A percentile compares a stretch with the other conserved stretches of the same genome.
Evolutionary conservation across 2,113 vertebrate species (phyloP).

Genomic region (Scartelaos histophorus): DNA sequence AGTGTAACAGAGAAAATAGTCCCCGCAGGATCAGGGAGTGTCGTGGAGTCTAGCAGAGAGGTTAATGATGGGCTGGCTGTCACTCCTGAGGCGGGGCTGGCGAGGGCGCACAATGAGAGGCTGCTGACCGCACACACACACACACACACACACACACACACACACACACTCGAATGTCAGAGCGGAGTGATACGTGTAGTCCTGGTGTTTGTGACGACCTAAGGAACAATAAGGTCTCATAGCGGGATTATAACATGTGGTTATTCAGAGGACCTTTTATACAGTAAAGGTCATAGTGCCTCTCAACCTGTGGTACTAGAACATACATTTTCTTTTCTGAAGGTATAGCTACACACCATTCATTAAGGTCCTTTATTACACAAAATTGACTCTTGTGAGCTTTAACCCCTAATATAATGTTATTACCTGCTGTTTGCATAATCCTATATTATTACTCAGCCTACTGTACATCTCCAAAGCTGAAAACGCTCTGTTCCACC

Average conservation of each 20-base stretch:
- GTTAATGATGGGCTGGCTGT: conserved; percentile 71
- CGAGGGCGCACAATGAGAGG: conserved; percentile 41
- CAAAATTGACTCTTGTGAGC: no score
- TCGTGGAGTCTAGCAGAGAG: conserved; percentile 55
- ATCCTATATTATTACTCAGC: no score
- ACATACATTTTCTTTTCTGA: no score
- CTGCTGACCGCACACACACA: conserved; percentile 50
- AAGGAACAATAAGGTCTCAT: conserved; percentile 65
- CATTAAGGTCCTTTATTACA: no score
- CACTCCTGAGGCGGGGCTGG: conserved; percentile 50
- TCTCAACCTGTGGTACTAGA: not conserved
- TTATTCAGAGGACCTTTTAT: conserved; percentile 41
- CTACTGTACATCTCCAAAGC: no score
- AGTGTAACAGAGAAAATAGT: conserved; percentile 50
- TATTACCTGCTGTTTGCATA: no score
- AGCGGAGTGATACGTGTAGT: conserved; percentile 63
- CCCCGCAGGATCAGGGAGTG: conserved; percentile 47
- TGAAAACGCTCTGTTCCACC: no score
- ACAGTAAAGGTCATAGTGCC: conserved; percentile 8
- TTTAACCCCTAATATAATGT: no score
- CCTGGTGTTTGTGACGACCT: conserved; percentile 72
- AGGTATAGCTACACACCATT: no score
- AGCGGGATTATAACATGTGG: conserved; percentile 68
- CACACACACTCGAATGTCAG: conserved; percentile 49
- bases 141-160: not conserved